phyloP scores from a whole-genome alignment of 2,888 invertebrate species.

The Coelopa pilipes region DNA sequence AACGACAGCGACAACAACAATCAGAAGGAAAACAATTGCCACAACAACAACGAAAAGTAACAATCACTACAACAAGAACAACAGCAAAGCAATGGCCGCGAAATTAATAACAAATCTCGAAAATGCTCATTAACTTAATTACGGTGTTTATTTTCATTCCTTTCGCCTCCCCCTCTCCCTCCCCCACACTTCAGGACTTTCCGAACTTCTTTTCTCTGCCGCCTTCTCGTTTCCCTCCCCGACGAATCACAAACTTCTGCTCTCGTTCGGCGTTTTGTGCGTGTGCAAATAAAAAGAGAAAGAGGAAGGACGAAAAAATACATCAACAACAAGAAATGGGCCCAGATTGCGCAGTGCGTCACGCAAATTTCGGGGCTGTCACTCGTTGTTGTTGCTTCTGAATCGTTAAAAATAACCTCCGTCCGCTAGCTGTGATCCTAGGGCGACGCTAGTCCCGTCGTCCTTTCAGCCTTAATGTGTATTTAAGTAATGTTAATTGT shows the following conservation, averaged over 20 bases:
- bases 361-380: conserved; percentile 53
- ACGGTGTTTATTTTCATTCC: conserved; percentile 63
- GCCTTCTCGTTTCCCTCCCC: conserved; percentile 14
- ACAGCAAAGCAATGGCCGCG: conserved; percentile 24
- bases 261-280: conserved; percentile 40
- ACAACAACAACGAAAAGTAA: too few species aligned
- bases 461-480: conserved; percentile 59
- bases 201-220: conserved; percentile 28
- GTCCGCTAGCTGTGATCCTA: not conserved
- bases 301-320: conserved; percentile 2
- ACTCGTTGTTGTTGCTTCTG: not conserved
- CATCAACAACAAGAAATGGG: conserved; percentile 15
- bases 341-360: conserved; percentile 51
- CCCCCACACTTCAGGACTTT: too few species aligned
- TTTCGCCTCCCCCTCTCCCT: conserved; percentile 49
- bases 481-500: conserved; percentile 62
- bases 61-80: not conserved
- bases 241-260: not conserved
- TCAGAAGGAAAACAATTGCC: too few species aligned
- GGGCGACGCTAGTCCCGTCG: not conserved
- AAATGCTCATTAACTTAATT: conserved; percentile 64
- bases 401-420: not conserved
- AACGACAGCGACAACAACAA: too few species aligned
- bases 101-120: conserved; percentile 58
- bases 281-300: conserved; percentile 27